Conservation (phyloP, 2,113 vertebrate species). For the Petrocephalus microphthalmus region DNA sequence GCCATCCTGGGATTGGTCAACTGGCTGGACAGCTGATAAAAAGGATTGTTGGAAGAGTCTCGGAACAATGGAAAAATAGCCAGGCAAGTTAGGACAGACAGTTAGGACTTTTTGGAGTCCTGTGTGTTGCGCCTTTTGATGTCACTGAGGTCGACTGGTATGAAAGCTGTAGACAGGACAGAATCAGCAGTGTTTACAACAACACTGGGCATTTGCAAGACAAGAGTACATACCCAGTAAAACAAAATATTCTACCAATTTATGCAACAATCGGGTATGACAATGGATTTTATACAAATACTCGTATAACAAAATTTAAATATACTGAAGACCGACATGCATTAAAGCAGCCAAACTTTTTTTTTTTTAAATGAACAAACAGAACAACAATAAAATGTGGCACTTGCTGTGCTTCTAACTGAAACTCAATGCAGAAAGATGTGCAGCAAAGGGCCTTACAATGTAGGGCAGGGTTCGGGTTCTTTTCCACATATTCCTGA, state of each 20-base stretch:
- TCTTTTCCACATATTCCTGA: slow-evolving; percentile 96
- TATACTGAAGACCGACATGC: background rate
- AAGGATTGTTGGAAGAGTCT: slow-evolving; percentile 53
- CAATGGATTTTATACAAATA: background rate
- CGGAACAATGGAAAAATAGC: slow-evolving; percentile 44
- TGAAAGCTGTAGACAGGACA: slow-evolving; percentile 68
- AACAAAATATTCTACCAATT: background rate
- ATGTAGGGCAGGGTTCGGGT: slow-evolving; percentile 85
- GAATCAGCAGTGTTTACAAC: background rate
- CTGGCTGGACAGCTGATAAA: slow-evolving; percentile 49
- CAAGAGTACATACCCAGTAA: background rate
- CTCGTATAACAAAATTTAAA: background rate
- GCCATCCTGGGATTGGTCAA: slow-evolving; percentile 42
- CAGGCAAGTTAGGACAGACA: slow-evolving; percentile 24
- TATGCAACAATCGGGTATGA: background rate
- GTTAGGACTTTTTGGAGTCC: slow-evolving; percentile 85
- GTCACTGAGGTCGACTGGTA: slow-evolving; percentile 83
- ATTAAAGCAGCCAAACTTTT: background rate
- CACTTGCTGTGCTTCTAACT: background rate
- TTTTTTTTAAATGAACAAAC: background rate
- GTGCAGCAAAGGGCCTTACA: slow-evolving; percentile 65
- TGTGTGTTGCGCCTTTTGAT: slow-evolving; percentile 80
- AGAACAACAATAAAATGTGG: background rate
- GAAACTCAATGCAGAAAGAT: background rate
- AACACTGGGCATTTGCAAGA: background rate